Evolutionary conservation across 2,888 invertebrate genomes (phyloP), one percentile per base, ranked within the genome.

Genomic region (Platycnemis pennipes): DNA sequence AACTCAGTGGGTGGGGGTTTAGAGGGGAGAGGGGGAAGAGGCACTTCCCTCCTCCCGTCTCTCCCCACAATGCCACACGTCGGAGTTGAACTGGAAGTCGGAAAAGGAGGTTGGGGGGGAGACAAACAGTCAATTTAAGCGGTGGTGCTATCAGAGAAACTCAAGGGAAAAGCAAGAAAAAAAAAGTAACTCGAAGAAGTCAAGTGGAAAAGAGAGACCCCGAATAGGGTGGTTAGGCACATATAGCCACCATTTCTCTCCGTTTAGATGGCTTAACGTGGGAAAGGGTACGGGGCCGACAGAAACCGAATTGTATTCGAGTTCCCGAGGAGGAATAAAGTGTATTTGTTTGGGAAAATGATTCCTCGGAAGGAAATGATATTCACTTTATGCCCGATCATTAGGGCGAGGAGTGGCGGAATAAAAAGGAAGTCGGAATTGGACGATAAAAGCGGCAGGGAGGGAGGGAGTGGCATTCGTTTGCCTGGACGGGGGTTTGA

Each of bases 341-440:
- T 0, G 13, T 77, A 77, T 77, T 77, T 77, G 77, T 77, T 77
- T 37, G 77, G 37, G 77, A 87, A 87, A 87, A 87, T 44, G 45
- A 87, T 87, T 87, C 87, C 45, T 26, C 46, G 87, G 44, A 42
- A 87, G 45, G n/a, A 45, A 87, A 45, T 87, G 87, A 87, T 44
- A 87, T 87, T 87, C 87, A 22, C 87, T 44, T 45, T 45, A 87
- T 87, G 44, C 0, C 16, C 46, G n/a, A 46, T 87, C 46, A 87
- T 87, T 87, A 87, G 26, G 87, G n/a, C 26, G 26, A 26, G 87
- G 0, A 37, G 16, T 37, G 77, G 37, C 31, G 13, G 45, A 87
- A 87, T 45, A 37, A n/a, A 45, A 77, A 45, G 87, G 45, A 45
- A 2, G 87, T 22, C 86, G 22, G 42, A 86, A 22, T 44, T 13